phyloP scores from a whole-genome alignment of 1,140 invertebrate genomes.

The Leptinotarsa defecta region DNA sequence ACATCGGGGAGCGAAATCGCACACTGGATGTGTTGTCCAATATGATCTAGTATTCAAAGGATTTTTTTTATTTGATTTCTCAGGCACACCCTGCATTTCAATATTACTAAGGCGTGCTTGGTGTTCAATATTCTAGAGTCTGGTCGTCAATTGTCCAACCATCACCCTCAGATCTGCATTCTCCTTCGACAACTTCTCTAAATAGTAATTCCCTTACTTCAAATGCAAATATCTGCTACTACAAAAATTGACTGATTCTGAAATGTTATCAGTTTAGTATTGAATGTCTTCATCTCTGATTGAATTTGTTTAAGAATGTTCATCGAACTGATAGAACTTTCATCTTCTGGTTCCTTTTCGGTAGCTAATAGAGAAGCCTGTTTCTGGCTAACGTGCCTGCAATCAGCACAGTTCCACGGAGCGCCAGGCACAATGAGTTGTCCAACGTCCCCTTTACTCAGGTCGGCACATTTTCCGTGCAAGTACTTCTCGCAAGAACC shows the following conservation, averaged over 20 bases:
- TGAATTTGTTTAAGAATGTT: neutral
- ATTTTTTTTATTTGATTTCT: neutral
- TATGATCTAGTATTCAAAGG: slow-evolving; percentile 7
- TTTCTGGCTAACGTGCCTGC: no score
- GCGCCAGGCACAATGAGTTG: neutral
- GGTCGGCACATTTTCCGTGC: neutral
- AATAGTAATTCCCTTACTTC: neutral
- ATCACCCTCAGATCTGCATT: slow-evolving; percentile 10
- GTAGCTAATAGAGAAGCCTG: neutral
- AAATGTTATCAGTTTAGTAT: neutral
- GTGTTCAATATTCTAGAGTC: slow-evolving; percentile 1
- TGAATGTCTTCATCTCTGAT: neutral
- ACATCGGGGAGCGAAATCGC: slow-evolving; percentile 3
- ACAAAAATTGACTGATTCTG: neutral
- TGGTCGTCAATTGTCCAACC: neutral
- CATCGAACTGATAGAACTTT: neutral
- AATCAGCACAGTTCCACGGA: no score
- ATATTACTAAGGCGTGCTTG: neutral
- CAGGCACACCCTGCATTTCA: slow-evolving; percentile 17
- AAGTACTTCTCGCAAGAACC: slow-evolving; percentile 14
- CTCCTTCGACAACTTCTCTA: neutral
- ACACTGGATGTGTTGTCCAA: slow-evolving; percentile 7
- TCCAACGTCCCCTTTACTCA: neutral
- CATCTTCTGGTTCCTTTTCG: neutral
- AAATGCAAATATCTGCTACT: slow-evolving; percentile 2